Base-by-base conservation (phyloP, 2,888 invertebrate species). In the Dromius quadrimaculatus region DNA sequence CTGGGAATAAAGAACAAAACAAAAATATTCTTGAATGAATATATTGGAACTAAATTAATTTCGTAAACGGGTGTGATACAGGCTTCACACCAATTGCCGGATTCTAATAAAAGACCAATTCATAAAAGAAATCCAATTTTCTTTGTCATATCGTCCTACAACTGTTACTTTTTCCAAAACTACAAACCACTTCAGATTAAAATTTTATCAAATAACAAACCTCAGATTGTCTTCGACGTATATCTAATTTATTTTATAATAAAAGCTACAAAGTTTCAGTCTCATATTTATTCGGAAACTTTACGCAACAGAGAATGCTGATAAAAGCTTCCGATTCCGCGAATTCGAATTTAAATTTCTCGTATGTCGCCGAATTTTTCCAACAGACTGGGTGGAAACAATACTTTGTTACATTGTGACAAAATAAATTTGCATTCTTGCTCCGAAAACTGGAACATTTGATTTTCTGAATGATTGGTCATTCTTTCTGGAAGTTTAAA, bases 141-240 rank as follows among this genome's bases (percentile, higher is more conserved):
- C 28, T 28, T 15, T 54, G 0, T 8, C 17, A 5, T 28, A 32
- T 54, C 28, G 28, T 11, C 11, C 11, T 2, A 1, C 50, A 54
- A 17, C 28, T 54, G 50, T 54, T 54, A 54, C 50, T 28, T 28
- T 28, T 54, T 54, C 23, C 11, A 54, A 54, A 54, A 28, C 28
- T 23, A 28, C 23, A 28, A 45, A 54, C 23, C 32, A 54, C 28
- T 23, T 6, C 17, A 23, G 15, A 54, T 54, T 54, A 54, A 54
- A 54, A 23, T 54, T 54, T 54, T 54, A 15, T 54, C 28, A 54
- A 54, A 54, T 28, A 54, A 15, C 50, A 54, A 28, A 23, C 23
- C 28, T n/a, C n/a, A n/a, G 3, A 8, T 28, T 28, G 28, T 28
- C 28, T 28, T 3, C 6, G 28, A 28, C 15, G 9, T 28, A 28